Base-by-base conservation (phyloP, 2,113 vertebrate species). In the Phrynosoma platyrhinos region DNA sequence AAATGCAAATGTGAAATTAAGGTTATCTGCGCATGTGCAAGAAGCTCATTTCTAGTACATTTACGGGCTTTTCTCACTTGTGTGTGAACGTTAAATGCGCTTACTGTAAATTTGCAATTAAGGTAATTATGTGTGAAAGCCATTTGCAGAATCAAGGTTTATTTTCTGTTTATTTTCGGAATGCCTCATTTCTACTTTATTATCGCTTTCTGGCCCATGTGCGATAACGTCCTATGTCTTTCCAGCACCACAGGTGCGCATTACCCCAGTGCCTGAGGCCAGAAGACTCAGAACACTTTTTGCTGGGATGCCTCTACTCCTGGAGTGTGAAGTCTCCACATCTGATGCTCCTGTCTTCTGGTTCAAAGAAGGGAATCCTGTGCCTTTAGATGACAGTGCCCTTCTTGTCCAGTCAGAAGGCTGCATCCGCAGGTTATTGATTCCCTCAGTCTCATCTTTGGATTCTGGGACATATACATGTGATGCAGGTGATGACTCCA, bases 301-400 rank as follows among this genome's bases (percentile, higher is more conserved):
- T 36, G 89, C 89, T 0, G 96, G 95, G 58, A 93, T 95, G 75
- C 91, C 86, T 0, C 74, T 93, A 47, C 77, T 92, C 13, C 96
- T 95, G 90, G 95, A 96, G 82, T 96, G 95, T 53, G 96, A 98
- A 90, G 93, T 95, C 93, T 96, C 96, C 90, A 92, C 96, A 88
- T 92, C 95, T 68, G 91, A 92, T 74, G 92, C 89, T 76, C 90
- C 90, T 79, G 95, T 95, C 88, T 88, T 89, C 89, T 96, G 95
- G 95, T 93, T 94, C 93, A 95, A 96, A 90, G 96, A 97, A 71
- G 97, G 96, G 85, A 91, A 91, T 66, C 93, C 96, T 0, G 94
- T 97, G 93, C 93, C 96, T 83, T 93, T 93, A 88, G 94, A 91
- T 0, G 96, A 92, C 0, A 96, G 90, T 0, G 12, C 96, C 91